phyloP scores from a whole-genome alignment of 1,140 invertebrate species.

The Coenobita brevimanus region DNA sequence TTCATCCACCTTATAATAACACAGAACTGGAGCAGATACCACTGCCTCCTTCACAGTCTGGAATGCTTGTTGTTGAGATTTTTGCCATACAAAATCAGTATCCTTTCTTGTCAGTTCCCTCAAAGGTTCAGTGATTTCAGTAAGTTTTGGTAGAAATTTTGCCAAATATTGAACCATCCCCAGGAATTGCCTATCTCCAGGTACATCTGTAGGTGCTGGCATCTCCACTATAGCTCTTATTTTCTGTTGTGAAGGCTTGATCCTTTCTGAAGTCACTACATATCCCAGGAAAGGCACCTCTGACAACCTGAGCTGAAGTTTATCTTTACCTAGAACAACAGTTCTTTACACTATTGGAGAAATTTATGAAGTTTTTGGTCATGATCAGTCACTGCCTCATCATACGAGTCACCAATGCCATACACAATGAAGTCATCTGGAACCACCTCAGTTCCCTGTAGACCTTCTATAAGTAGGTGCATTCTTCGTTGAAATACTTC shows the following conservation, averaged over 20 bases:
- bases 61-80: neutral
- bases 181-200: neutral
- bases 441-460: neutral
- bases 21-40: neutral
- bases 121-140: neutral
- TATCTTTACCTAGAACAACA: neutral
- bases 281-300: neutral
- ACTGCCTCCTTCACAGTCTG: neutral
- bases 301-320: neutral
- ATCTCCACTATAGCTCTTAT: neutral
- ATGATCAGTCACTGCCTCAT: neutral
- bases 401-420: no score
- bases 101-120: neutral
- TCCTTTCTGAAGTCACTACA: neutral
- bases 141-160: neutral
- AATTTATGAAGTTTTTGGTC: neutral
- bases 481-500: neutral
- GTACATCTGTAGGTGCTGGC: neutral
- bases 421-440: neutral
- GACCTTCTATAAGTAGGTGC: neutral
- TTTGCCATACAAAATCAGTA: neutral
- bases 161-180: neutral
- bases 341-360: neutral
- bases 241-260: neutral
- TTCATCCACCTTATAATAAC: conserved; percentile 64